These are phyloP conservation scores for Bovichtus variegatus DNA, from an alignment of 2,797 vertebrate species.

Conservation along the genomic window DNA sequence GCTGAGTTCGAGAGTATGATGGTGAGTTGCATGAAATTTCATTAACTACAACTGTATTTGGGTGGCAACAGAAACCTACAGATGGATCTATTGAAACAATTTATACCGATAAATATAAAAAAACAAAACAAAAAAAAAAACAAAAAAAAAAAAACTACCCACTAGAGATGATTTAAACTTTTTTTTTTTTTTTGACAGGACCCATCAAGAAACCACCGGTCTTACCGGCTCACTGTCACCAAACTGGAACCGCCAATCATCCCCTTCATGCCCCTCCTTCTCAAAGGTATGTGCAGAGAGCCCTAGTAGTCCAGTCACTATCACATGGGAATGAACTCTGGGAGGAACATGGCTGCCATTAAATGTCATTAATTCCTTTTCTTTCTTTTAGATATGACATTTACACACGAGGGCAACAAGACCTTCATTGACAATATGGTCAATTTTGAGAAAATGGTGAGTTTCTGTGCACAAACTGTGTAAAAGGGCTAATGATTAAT, in stretches of 20 bases:
- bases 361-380: constrained; percentile 3
- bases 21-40: constrained; percentile 83
- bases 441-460: constrained; percentile 99
- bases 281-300: constrained; percentile 90
- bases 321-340: neutral
- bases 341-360: neutral
- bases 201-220: constrained; percentile 96
- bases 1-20: constrained; percentile 99
- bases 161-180: no score
- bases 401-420: constrained; percentile 99
- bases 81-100: neutral
- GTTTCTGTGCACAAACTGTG: constrained; percentile 71
- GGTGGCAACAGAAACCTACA: neutral
- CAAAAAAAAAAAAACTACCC: neutral
- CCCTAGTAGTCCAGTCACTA: neutral
- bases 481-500: neutral
- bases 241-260: constrained; percentile 98
- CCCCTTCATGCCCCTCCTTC: constrained; percentile 97
- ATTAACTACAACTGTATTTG: neutral
- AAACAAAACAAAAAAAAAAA: no score
- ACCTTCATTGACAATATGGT: constrained; percentile 95
- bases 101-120: neutral
- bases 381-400: constrained; percentile 99
- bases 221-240: constrained; percentile 94
- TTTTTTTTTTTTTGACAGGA: constrained; percentile 85